Conservation (phyloP, 2,888 invertebrate species). For the Creontiades dilutus region DNA sequence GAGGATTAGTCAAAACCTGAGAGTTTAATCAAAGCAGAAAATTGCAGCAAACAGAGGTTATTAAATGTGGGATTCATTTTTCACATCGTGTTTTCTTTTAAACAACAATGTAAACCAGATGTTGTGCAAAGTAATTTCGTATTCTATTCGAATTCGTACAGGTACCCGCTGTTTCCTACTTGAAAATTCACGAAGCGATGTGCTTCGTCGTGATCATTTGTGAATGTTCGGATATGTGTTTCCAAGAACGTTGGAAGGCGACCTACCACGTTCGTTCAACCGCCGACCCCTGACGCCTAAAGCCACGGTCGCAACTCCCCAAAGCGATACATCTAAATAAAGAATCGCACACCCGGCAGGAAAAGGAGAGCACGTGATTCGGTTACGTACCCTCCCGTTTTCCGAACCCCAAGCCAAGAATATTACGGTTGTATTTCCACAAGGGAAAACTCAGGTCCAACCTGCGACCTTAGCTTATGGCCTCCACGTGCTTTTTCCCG, state of each 20-base stretch:
- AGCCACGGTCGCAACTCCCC: neutral
- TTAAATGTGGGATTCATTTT: too few species aligned
- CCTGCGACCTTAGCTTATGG: constrained; percentile 60
- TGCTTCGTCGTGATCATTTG: too few species aligned
- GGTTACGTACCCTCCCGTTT: constrained; percentile 33
- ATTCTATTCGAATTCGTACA: too few species aligned
- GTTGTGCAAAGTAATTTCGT: too few species aligned
- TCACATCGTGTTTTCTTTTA: too few species aligned
- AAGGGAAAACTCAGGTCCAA: constrained; percentile 1
- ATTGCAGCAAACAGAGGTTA: too few species aligned
- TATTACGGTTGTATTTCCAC: constrained; percentile 38
- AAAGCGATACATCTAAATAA: constrained; percentile 50
- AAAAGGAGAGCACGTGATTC: constrained; percentile 51
- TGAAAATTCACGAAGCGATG: too few species aligned
- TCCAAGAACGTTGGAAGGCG: neutral
- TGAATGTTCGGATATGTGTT: too few species aligned
- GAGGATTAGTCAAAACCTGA: too few species aligned
- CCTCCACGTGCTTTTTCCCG: constrained; percentile 55
- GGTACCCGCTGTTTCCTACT: too few species aligned
- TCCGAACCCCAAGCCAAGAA: constrained; percentile 12
- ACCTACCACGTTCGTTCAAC: constrained; percentile 27
- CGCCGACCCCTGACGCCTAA: neutral
- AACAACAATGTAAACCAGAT: too few species aligned
- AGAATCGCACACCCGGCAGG: constrained; percentile 14
- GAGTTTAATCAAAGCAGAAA: too few species aligned